Percentiles rank a stretch among this genome's conserved stretches.
Conservation (phyloP, 2,797 vertebrate genomes). For the Myotis daubentonii region DNA sequence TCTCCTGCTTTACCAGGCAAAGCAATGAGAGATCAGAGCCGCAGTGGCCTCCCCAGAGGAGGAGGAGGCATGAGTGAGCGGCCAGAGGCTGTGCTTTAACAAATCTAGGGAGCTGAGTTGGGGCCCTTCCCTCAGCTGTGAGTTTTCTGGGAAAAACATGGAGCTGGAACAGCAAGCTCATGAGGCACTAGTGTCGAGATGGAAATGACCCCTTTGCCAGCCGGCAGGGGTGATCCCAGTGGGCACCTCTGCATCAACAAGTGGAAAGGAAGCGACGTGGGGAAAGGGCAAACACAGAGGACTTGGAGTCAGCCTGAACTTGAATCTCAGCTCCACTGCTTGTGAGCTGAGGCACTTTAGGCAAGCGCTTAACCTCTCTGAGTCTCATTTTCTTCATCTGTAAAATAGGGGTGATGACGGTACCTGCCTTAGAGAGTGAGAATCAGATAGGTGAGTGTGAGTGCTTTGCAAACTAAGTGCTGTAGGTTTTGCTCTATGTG, state of each 20-base stretch:
- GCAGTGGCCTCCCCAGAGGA: background rate
- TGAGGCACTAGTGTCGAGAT: background rate
- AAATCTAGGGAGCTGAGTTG: background rate
- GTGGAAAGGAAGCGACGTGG: background rate
- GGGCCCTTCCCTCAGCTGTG: background rate
- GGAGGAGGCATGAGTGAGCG: background rate
- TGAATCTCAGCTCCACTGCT: background rate
- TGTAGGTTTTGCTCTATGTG: background rate
- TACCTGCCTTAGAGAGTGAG: background rate
- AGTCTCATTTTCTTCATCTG: background rate
- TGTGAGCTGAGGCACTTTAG: background rate
- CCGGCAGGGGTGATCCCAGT: background rate
- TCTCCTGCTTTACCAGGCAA: background rate
- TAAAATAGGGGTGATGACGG: background rate
- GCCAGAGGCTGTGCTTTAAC: conserved; percentile 8
- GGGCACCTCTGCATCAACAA: background rate
- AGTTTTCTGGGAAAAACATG: conserved; percentile 18
- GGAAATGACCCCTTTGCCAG: background rate
- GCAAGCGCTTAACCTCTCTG: background rate
- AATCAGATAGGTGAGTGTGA: background rate
- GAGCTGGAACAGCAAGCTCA: background rate
- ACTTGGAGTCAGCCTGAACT: background rate
- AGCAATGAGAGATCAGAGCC: background rate
- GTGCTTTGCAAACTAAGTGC: background rate
- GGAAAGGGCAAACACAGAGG: background rate